These are phyloP conservation scores for Echinometra lucunter DNA, from an alignment of 53 echinoderm and acorn worm species.

Conservation along the genomic window DNA sequence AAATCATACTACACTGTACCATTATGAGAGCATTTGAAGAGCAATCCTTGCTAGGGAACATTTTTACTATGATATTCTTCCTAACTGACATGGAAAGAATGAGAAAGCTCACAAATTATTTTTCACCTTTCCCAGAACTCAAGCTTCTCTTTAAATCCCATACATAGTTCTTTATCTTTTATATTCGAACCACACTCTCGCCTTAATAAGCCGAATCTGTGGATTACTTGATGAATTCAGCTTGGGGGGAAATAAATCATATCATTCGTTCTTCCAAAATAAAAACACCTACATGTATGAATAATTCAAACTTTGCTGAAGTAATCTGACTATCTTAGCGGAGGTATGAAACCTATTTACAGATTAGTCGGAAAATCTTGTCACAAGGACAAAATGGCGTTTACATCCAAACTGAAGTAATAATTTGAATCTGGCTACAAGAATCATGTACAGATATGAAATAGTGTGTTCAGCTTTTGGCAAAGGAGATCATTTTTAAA, in stretches of 20 bases:
- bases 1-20: no score
- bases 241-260: not conserved
- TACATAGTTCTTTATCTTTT: not conserved
- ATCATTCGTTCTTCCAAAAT: not conserved
- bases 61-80: no score
- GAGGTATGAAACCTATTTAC: not conserved
- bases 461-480: no score
- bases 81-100: no score
- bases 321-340: not conserved
- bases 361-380: not conserved
- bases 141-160: no score
- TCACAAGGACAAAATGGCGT: not conserved
- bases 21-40: no score
- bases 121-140: no score
- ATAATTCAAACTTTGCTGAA: not conserved
- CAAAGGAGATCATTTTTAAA: no score
- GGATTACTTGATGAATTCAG: not conserved
- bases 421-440: not conserved
- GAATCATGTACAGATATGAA: no score
- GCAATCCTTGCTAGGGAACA: no score
- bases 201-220: not conserved
- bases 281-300: not conserved
- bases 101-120: no score
- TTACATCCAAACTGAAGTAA: no score
- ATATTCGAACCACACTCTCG: not conserved